These are phyloP conservation scores for Scatophagus argus DNA, from an alignment of 2,113 vertebrate genomes.

Conservation along the genomic window DNA sequence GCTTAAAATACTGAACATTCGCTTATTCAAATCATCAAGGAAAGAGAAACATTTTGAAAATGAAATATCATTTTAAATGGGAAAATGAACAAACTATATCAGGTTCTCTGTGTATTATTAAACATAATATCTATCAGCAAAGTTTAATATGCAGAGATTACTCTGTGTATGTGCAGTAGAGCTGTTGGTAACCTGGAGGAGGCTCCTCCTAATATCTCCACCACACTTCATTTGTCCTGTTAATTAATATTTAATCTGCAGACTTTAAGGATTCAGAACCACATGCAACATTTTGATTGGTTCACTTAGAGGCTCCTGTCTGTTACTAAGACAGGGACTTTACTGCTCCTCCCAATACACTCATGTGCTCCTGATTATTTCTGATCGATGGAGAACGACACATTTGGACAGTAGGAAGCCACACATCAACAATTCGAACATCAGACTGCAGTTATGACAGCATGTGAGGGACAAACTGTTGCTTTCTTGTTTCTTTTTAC, in stretches of 20 bases:
- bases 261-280: conserved; percentile 15
- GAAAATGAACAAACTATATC: no score
- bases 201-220: conserved; percentile 47
- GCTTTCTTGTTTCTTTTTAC: no score
- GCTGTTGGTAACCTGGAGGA: conserved; percentile 29
- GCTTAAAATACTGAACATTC: conserved; percentile 11
- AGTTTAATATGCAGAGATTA: no score
- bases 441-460: no score
- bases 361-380: no score
- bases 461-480: no score
- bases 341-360: neutral
- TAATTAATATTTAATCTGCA: conserved; percentile 64
- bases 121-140: no score
- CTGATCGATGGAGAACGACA: no score
- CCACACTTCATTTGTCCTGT: conserved; percentile 49
- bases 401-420: no score
- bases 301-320: conserved; percentile 24
- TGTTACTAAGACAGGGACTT: no score
- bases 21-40: neutral
- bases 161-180: conserved; percentile 3
- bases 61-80: neutral
- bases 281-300: conserved; percentile 16
- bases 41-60: neutral
- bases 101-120: no score
- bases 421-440: no score